Evolutionary conservation across 2,797 vertebrate species (phyloP), one percentile per base, ranked within the genome.

Genomic region (Synanceia verrucosa): DNA sequence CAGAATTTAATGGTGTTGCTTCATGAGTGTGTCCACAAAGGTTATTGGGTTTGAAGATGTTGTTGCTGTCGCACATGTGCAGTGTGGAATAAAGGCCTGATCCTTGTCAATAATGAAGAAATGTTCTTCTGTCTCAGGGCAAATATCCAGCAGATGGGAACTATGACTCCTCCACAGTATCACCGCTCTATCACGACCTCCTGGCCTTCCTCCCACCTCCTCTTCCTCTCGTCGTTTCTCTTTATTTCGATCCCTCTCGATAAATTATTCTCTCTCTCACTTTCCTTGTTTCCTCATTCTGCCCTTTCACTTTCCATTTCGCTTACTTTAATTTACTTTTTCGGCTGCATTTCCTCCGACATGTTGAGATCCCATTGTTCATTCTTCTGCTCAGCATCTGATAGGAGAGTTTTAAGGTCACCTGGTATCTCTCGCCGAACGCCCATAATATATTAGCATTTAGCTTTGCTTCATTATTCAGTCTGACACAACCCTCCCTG

Each of bases 241-340:
- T 73, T 52, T 65, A 31, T 70, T 53, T 39, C 51, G 28, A 48
- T 73, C 43, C 28, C 50, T 65, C 65, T 23, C 16, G 4, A 68
- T 77, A 55, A 78, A 78, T 83, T 33, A 56, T 79, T 77, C 47
- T 65, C 46, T 56, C 64, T 50, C 21, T 13, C 65, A 36, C 46
- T 48, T 64, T 36, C 34, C 34, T 53, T 43, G 39, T 81, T 76
- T 63, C 57, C 48, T 60, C 76, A 59, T 44, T 53, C 64, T 67
- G 70, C 73, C 74, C 75, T 86, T 86, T 78, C 67, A 53, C 76
- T 87, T 82, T 86, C 69, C 78, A 84, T 88, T 79, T 85, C 31
- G 24, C 59, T 79, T 77, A 43, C 73, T 88, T 84, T 82, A 82
- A 89, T 91, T 89, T 78, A 83, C 71, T 86, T 83, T 79, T 65